Percentiles rank a stretch among this genome's conserved stretches.
These are phyloP conservation scores for Centropus unirufus DNA, from an alignment of 2,113 vertebrate species.

Conservation along the genomic window DNA sequence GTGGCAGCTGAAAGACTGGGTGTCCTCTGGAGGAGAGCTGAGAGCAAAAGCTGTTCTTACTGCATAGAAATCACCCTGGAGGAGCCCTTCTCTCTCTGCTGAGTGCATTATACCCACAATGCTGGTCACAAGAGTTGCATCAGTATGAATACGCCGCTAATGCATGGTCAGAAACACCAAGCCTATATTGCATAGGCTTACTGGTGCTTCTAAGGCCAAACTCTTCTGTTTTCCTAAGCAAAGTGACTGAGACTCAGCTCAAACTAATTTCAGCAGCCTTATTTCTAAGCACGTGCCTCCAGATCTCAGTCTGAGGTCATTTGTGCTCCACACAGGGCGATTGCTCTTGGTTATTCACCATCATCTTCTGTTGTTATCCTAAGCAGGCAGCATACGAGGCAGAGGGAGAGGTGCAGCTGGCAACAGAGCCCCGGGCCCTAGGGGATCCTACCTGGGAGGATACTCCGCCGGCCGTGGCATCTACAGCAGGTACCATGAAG, in stretches of 20 bases:
- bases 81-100: background rate
- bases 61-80: background rate
- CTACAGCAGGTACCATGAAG: conserved; percentile 99
- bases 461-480: conserved; percentile 98
- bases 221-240: background rate
- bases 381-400: conserved; percentile 99
- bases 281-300: background rate
- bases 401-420: conserved; percentile 92
- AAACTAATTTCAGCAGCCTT: background rate
- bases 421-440: conserved; percentile 92
- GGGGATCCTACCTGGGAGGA: conserved; percentile 97
- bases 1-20: background rate
- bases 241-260: background rate
- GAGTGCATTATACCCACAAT: background rate
- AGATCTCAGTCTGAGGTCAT: background rate
- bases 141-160: background rate
- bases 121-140: background rate
- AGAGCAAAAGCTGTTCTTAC: background rate
- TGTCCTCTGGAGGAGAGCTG: background rate
- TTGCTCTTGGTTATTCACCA: conserved; percentile 37
- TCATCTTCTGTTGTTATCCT: conserved; percentile 80
- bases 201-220: background rate
- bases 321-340: fast-evolving
- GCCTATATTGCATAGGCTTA: background rate
- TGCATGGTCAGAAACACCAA: background rate